A percentile compares a stretch with the other conserved stretches of the same genome.
phyloP scores from a whole-genome alignment of 2,797 vertebrate genomes.

The Streptopelia turtur region DNA sequence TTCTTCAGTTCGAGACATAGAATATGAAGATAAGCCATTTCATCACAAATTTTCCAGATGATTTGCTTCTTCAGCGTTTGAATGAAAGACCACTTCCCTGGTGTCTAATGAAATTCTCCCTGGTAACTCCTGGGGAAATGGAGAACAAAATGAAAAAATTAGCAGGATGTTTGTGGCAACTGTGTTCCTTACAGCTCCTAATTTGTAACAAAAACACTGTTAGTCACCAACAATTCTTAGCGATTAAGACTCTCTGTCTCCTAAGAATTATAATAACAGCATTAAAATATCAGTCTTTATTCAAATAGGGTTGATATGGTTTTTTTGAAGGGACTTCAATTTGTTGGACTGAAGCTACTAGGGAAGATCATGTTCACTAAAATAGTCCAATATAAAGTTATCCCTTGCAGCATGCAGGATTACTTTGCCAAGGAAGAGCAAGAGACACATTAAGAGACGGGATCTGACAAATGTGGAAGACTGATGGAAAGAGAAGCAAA shows the following conservation, averaged over 20 bases:
- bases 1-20: neutral
- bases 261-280: neutral
- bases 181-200: neutral
- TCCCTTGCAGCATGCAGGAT: neutral
- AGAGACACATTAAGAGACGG: neutral
- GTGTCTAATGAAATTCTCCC: neutral
- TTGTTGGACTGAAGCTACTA: neutral
- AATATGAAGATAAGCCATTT: neutral
- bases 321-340: accelerated
- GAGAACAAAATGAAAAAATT: neutral
- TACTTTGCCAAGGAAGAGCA: neutral
- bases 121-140: neutral
- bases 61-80: neutral
- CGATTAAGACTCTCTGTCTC: neutral
- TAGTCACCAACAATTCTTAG: neutral
- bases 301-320: neutral
- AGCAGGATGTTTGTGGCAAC: neutral
- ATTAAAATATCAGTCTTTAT: neutral
- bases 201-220: neutral
- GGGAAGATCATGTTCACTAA: neutral
- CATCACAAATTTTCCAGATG: neutral
- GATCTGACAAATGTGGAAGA: neutral
- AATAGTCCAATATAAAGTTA: neutral
- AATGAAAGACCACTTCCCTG: neutral
- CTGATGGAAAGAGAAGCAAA: neutral